Percentiles rank a stretch among this genome's conserved stretches.
These are phyloP conservation scores for Phortica magna DNA, from an alignment of 2,888 invertebrate genomes.

Conservation along the genomic window DNA sequence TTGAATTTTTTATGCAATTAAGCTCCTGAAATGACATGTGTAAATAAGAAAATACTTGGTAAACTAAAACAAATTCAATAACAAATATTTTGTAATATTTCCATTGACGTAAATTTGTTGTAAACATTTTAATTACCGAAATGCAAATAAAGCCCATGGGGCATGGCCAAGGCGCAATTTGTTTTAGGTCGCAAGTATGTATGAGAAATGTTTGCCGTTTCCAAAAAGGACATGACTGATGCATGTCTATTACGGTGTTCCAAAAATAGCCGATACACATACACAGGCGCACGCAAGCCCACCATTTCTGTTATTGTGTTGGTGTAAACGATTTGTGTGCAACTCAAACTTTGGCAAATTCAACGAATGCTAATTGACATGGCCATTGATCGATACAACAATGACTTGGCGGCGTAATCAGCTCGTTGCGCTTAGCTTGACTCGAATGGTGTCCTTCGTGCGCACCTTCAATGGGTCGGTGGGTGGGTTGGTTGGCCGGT, in stretches of 20 bases:
- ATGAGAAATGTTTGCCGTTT: constrained; percentile 22
- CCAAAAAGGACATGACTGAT: background rate
- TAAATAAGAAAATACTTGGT: too few species aligned
- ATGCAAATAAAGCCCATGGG: constrained; percentile 55
- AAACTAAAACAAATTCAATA: too few species aligned
- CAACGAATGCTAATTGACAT: constrained; percentile 24
- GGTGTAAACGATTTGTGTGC: constrained; percentile 21
- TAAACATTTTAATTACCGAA: constrained; percentile 71
- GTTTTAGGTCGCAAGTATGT: background rate
- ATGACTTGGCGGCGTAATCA: constrained; percentile 4
- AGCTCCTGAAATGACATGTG: too few species aligned
- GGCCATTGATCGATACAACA: constrained; percentile 30
- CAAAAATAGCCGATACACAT: background rate
- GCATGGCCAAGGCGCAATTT: constrained; percentile 35
- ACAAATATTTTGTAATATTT: constrained; percentile 61
- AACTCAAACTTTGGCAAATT: constrained; percentile 10
- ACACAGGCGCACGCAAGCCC: background rate
- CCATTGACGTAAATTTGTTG: constrained; percentile 69
- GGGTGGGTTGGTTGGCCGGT: too few species aligned
- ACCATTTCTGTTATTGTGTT: constrained; percentile 12
- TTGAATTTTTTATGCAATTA: too few species aligned
- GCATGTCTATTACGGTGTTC: constrained; percentile 6
- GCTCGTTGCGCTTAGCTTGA: background rate
- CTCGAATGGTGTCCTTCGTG: too few species aligned
- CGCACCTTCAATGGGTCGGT: too few species aligned